phyloP scores from a whole-genome alignment of 2,797 vertebrate genomes.

The Apodemus agrarius region DNA sequence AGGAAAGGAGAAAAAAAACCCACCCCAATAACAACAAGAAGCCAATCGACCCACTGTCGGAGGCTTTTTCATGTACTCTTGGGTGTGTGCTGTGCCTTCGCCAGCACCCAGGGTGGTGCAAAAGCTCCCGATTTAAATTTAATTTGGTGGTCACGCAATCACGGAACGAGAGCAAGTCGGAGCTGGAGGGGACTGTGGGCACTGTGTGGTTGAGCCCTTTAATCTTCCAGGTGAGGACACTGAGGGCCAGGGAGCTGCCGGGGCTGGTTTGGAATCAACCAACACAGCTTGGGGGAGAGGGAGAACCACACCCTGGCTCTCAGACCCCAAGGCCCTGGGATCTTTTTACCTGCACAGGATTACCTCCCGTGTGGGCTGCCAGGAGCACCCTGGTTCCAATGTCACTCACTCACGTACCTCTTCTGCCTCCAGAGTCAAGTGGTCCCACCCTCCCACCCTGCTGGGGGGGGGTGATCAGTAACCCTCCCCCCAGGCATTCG shows the following conservation, averaged over 20 bases:
- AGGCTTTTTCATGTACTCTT: slow-evolving; percentile 64
- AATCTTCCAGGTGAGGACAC: slow-evolving; percentile 75
- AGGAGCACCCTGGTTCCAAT: neutral
- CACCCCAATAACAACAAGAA: neutral
- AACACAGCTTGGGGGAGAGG: neutral
- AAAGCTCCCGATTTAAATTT: slow-evolving; percentile 70
- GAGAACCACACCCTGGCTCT: neutral
- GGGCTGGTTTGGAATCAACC: slow-evolving; percentile 33
- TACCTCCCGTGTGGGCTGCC: neutral
- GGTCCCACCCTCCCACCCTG: too few relatives aligned
- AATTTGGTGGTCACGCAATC: slow-evolving; percentile 78
- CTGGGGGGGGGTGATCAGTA: slow-evolving; percentile 15
- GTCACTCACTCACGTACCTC: neutral
- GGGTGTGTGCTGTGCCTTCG: slow-evolving; percentile 55
- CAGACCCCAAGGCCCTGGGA: neutral
- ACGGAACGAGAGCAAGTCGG: slow-evolving; percentile 50
- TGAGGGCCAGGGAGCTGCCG: slow-evolving; percentile 48
- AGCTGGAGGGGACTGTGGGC: slow-evolving; percentile 72
- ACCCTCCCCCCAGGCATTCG: neutral
- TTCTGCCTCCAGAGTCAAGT: neutral
- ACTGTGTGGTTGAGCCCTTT: slow-evolving; percentile 65
- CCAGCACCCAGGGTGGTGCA: slow-evolving; percentile 65
- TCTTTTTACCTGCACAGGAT: neutral
- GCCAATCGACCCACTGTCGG: slow-evolving; percentile 28
- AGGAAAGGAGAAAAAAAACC: neutral